Evolutionary conservation across 1,140 invertebrate genomes (phyloP).

Genomic region (Hyposmocoma kahamanoa): DNA sequence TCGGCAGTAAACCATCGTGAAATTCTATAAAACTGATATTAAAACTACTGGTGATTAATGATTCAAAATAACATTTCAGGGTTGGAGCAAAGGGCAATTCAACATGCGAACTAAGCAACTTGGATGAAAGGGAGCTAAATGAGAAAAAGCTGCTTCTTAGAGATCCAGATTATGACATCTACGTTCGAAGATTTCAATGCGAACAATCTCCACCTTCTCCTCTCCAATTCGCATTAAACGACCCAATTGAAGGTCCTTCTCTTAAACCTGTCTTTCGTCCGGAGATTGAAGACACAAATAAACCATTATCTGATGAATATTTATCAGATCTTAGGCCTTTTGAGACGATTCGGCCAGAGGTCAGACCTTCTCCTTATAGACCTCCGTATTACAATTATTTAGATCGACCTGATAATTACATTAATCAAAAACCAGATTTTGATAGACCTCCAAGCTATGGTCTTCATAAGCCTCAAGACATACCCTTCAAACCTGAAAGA

Average conservation of each 20-base stretch:
- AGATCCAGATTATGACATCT: constrained; percentile 58
- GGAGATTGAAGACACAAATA: constrained; percentile 37
- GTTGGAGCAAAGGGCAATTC: constrained; percentile 64
- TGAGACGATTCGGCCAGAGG: constrained; percentile 27
- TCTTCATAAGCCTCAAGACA: constrained; percentile 44
- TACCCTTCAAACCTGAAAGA: constrained; percentile 37
- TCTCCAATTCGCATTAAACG: constrained; percentile 33
- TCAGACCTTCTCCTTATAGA: constrained; percentile 10
- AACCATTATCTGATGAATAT: constrained; percentile 38
- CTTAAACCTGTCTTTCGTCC: constrained; percentile 48
- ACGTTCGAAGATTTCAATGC: constrained; percentile 47
- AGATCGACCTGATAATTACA: constrained; percentile 49
- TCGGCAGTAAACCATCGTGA: too few relatives aligned
- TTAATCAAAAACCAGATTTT: constrained; percentile 36
- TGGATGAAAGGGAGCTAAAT: constrained; percentile 47
- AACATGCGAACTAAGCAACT: constrained; percentile 51
- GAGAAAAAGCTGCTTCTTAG: constrained; percentile 39
- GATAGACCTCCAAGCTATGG: constrained; percentile 52
- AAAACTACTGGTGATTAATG: too few relatives aligned
- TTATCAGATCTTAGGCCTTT: constrained; percentile 24
- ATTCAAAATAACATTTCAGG: too few relatives aligned
- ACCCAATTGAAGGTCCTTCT: constrained; percentile 23
- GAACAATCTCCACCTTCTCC: constrained; percentile 52
- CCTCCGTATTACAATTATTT: constrained; percentile 23
- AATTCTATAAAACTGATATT: too few relatives aligned